These are phyloP conservation scores for Leucoraja erinaceus DNA, from an alignment of 2,113 vertebrate genomes.

Conservation along the genomic window DNA sequence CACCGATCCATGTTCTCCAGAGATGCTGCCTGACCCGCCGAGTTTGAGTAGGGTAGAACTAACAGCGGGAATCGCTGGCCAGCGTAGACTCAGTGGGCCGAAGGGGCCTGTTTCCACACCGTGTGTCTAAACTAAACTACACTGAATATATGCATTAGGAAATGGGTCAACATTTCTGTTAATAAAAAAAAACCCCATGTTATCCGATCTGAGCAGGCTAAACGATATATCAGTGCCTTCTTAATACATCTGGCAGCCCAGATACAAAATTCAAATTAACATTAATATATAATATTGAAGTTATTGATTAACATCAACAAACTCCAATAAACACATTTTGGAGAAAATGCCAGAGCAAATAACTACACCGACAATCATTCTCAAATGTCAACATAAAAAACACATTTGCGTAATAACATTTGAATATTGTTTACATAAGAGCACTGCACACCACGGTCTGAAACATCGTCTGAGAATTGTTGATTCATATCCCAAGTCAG, in stretches of 20 bases:
- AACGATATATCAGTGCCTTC: no score
- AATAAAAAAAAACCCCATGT: background rate
- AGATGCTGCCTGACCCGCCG: no score
- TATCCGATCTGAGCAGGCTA: background rate
- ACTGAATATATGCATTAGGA: background rate
- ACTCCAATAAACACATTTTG: no score
- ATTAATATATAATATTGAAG: no score
- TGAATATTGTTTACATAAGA: background rate
- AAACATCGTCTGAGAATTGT: background rate
- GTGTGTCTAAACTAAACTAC: no score
- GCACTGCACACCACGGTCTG: background rate
- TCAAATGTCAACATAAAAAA: background rate
- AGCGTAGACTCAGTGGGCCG: no score
- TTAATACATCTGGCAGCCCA: background rate
- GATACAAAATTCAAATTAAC: background rate
- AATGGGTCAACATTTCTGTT: background rate
- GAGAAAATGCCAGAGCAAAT: background rate
- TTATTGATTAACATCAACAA: background rate
- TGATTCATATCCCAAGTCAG: background rate
- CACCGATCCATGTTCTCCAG: no score
- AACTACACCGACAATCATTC: background rate
- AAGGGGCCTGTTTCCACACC: no score
- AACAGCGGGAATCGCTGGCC: no score
- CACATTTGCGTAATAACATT: background rate
- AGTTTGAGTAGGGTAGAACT: no score